Conservation (phyloP, 2,797 vertebrate species). For the Rhabdomys pumilio region DNA sequence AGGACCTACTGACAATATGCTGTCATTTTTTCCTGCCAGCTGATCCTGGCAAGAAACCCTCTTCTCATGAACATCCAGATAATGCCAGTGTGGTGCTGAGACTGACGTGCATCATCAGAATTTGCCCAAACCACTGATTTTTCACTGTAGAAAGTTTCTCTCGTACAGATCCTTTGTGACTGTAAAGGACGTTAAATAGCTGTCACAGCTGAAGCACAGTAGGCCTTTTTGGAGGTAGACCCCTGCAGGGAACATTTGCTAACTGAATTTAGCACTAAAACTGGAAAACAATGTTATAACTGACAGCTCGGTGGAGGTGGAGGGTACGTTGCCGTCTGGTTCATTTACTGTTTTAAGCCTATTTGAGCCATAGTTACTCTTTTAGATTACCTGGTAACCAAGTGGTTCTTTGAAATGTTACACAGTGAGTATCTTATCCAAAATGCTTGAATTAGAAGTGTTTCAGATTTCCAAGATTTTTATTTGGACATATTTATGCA, state of each 20-base stretch:
- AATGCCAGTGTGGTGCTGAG: not conserved
- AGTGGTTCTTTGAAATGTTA: not conserved
- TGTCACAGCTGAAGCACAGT: not conserved
- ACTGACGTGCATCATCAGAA: not conserved
- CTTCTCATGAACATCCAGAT: not conserved
- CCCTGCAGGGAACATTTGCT: not conserved
- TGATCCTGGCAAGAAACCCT: not conserved
- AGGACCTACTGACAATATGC: not conserved
- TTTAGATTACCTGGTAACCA: not conserved
- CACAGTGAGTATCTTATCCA: not conserved
- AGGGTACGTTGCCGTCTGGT: not conserved
- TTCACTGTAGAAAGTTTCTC: not conserved
- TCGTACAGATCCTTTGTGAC: not conserved
- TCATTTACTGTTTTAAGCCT: constrained; percentile 31
- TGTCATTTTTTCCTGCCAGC: not conserved
- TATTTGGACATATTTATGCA: not conserved
- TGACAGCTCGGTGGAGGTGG: not conserved
- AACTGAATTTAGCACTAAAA: constrained; percentile 3
- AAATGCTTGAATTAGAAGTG: not conserved
- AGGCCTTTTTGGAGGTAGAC: not conserved
- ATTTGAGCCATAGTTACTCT: not conserved
- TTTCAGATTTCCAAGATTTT: not conserved
- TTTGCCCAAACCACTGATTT: not conserved
- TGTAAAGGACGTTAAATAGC: not conserved
- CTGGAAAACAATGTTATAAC: constrained; percentile 20